phyloP scores from a whole-genome alignment of 2,113 vertebrate species.

The Microtus richardsoni region DNA sequence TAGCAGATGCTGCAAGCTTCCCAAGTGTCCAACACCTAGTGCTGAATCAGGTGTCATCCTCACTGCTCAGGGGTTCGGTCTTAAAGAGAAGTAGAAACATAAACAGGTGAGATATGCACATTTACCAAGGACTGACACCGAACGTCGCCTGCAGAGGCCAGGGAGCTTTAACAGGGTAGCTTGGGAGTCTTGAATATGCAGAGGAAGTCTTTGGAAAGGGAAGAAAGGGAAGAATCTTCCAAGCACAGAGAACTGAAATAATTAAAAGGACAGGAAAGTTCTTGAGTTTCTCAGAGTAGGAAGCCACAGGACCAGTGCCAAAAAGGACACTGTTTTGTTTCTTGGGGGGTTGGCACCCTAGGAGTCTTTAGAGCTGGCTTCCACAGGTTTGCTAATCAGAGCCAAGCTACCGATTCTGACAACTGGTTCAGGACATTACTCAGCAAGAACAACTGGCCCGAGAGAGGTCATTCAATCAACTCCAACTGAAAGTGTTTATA shows the following conservation, averaged over 20 bases:
- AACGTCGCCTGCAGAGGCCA: neutral
- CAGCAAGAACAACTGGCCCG: neutral
- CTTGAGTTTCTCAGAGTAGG: neutral
- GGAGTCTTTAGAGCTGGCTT: neutral
- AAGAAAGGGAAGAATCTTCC: neutral
- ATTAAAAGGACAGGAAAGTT: neutral
- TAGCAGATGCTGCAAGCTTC: neutral
- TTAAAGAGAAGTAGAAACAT: neutral
- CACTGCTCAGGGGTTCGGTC: neutral
- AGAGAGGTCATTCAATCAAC: neutral
- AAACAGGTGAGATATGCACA: neutral
- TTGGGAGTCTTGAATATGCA: neutral
- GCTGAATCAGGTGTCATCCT: neutral
- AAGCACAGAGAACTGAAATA: neutral
- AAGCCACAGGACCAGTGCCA: neutral
- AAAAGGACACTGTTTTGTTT: neutral
- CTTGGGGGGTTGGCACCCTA: neutral
- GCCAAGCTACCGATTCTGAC: neutral
- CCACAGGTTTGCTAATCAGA: neutral
- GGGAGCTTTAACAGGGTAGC: neutral
- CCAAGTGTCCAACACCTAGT: neutral
- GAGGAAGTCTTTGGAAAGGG: constrained; percentile 15
- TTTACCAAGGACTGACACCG: neutral
- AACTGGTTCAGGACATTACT: neutral
- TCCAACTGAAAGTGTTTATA: neutral